Evolutionary conservation across 2,113 vertebrate genomes (phyloP).

Genomic region (mouse (Mus musculus)): DNA sequence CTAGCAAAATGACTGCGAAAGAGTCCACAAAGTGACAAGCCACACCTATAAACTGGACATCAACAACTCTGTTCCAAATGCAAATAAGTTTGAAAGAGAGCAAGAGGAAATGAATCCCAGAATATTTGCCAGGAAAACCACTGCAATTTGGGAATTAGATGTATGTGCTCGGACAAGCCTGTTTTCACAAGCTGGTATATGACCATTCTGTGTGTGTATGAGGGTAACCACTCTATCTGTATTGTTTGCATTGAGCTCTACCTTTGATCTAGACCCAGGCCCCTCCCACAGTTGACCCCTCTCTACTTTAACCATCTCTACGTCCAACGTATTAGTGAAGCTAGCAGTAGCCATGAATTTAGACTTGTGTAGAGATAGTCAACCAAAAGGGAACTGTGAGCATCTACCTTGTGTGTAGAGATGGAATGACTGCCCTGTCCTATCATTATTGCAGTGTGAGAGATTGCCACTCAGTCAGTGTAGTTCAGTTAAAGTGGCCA

Average conservation of each 20-base stretch:
- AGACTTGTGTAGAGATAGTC: conserved; percentile 6
- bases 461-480: rapidly evolving
- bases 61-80: not conserved
- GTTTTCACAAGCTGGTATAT: not conserved
- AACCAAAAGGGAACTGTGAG: not conserved
- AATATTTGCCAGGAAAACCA: not conserved
- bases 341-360: not conserved
- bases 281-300: not conserved
- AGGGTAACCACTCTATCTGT: not conserved
- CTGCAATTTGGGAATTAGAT: not conserved
- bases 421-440: not conserved
- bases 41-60: not conserved
- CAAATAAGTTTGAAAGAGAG: not conserved
- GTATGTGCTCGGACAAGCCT: not conserved
- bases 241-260: not conserved
- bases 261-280: conserved; percentile 22
- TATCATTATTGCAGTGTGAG: not conserved
- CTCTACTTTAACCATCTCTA: not conserved
- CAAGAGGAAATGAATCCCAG: not conserved
- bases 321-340: not conserved
- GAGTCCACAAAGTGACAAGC: not conserved
- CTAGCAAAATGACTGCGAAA: not conserved
- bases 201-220: not conserved
- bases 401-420: not conserved
- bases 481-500: not conserved